Conservation (phyloP, 2,113 vertebrate species). For the Lonchura striata region DNA sequence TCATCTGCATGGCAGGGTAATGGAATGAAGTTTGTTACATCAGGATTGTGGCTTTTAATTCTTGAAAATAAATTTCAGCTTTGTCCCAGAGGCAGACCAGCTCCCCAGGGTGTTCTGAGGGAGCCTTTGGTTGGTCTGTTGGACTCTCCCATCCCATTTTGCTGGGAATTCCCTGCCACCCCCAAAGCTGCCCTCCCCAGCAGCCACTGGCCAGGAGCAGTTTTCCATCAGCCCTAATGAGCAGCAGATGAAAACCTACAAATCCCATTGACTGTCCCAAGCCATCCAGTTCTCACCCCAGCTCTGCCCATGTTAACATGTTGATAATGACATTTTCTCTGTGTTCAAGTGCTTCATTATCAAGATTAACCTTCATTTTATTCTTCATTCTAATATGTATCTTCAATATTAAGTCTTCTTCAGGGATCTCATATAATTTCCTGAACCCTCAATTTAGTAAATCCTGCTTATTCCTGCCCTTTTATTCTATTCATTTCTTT, state of each 20-base stretch:
- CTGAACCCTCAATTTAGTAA: not conserved
- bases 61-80: not conserved
- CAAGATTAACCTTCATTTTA: constrained; percentile 23
- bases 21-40: not conserved
- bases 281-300: not conserved
- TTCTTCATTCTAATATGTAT: constrained; percentile 1
- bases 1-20: not conserved
- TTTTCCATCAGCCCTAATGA: not conserved
- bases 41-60: not conserved
- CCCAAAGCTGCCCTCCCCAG: not conserved
- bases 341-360: constrained; percentile 11
- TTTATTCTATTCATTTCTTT: not conserved
- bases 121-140: not conserved
- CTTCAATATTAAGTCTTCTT: constrained; percentile 39
- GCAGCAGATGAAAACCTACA: not conserved
- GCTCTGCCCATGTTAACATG: not conserved
- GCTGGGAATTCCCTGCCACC: not conserved
- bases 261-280: not conserved
- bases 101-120: not conserved
- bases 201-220: not conserved
- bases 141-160: not conserved
- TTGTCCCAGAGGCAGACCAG: fast-evolving
- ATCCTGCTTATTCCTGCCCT: not conserved
- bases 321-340: constrained; percentile 4
- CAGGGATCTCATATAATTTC: constrained; percentile 11